Evolutionary conservation across 2,113 vertebrate species (phyloP).

Genomic region (Lagopus muta): DNA sequence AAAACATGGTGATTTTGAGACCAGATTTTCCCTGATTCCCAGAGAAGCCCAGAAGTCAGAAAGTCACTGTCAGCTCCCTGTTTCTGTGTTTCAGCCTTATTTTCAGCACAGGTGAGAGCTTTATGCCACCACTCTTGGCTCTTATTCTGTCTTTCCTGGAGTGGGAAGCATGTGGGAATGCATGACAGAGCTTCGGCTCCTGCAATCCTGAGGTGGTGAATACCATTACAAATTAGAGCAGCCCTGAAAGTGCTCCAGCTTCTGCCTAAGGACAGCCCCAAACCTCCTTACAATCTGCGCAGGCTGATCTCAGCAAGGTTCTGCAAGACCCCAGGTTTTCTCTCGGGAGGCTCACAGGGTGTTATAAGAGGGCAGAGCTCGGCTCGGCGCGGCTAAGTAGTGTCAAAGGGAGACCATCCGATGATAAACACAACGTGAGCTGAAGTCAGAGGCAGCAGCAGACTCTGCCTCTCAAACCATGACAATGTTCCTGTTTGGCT

Average conservation of each 20-base stretch:
- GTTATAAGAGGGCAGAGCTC: not conserved
- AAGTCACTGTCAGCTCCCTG: slow-evolving; percentile 55
- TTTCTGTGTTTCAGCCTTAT: slow-evolving; percentile 50
- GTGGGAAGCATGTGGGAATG: slow-evolving; percentile 59
- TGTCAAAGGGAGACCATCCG: slow-evolving; percentile 21
- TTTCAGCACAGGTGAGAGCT: slow-evolving; percentile 50
- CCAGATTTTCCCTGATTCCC: slow-evolving; percentile 43
- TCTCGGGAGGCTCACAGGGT: not conserved
- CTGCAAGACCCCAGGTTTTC: slow-evolving; percentile 58
- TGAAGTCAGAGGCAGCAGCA: not conserved
- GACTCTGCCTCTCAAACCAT: not conserved
- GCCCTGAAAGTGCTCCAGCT: slow-evolving; percentile 21
- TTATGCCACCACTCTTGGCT: slow-evolving; percentile 36
- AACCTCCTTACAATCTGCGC: slow-evolving; percentile 32
- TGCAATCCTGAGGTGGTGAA: slow-evolving; percentile 48
- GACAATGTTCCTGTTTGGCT: not conserved
- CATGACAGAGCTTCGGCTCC: slow-evolving; percentile 52
- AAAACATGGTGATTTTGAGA: slow-evolving; percentile 48
- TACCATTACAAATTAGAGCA: slow-evolving; percentile 29
- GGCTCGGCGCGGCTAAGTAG: not conserved
- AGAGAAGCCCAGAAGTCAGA: slow-evolving; percentile 58
- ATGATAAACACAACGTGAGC: slow-evolving; percentile 10
- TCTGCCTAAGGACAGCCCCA: slow-evolving; percentile 45
- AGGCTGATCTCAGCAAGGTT: not conserved
- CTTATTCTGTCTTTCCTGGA: slow-evolving; percentile 34